These are phyloP conservation scores for Pithys albifrons DNA, from an alignment of 2,113 vertebrate genomes.

Conservation along the genomic window DNA sequence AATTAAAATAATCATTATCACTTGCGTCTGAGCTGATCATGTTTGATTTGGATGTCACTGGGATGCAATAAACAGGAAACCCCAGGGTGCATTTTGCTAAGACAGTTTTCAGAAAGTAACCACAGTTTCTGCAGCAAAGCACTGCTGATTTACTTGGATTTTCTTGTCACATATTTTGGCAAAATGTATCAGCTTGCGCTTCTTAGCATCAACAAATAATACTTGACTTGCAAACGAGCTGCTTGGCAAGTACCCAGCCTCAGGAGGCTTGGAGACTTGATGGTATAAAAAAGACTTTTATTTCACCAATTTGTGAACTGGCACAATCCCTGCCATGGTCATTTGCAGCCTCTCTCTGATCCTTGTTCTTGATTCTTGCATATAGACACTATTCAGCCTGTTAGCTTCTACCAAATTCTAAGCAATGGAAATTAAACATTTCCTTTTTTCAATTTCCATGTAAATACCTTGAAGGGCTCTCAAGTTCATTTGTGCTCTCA, in stretches of 20 bases:
- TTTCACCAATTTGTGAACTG: constrained; percentile 9
- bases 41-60: constrained; percentile 57
- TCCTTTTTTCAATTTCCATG: constrained; percentile 61
- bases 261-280: neutral
- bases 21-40: neutral
- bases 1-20: constrained; percentile 45
- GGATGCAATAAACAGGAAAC: constrained; percentile 48
- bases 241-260: constrained; percentile 39
- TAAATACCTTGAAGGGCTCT: constrained; percentile 65
- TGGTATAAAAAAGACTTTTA: neutral
- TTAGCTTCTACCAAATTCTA: constrained; percentile 8
- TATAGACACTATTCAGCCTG: neutral
- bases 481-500: constrained; percentile 41
- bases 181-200: constrained; percentile 57
- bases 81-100: constrained; percentile 44
- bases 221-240: constrained; percentile 64
- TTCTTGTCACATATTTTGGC: constrained; percentile 61
- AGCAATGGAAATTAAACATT: constrained; percentile 41
- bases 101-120: constrained; percentile 29
- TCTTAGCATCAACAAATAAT: constrained; percentile 63
- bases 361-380: neutral
- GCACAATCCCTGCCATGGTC: neutral
- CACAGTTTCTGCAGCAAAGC: constrained; percentile 30
- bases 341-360: neutral
- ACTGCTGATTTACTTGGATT: constrained; percentile 54